These are phyloP conservation scores for Pachymerium ferrugineum DNA, from an alignment of 2,888 invertebrate species.

Conservation along the genomic window DNA sequence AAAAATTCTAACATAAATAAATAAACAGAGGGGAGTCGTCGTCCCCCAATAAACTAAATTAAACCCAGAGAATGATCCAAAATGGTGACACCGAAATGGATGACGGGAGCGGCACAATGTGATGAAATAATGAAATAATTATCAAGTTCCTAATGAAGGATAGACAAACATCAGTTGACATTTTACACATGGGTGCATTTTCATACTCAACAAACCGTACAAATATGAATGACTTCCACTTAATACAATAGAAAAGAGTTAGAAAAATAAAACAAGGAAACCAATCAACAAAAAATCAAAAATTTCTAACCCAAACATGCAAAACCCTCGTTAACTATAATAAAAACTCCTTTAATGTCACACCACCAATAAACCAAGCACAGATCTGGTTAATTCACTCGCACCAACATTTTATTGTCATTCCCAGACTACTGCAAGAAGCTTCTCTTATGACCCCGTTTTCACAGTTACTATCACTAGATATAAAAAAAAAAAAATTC, in stretches of 20 bases:
- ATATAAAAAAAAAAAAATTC: not conserved
- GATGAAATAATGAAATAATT: not conserved
- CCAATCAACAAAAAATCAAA: not conserved
- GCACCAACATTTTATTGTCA: not conserved
- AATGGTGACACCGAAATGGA: not conserved
- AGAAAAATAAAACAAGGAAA: not conserved
- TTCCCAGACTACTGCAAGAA: too few relatives aligned
- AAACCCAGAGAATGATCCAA: not conserved
- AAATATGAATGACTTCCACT: too few relatives aligned
- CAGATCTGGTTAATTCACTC: not conserved
- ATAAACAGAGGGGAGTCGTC: too few relatives aligned
- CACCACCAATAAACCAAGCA: not conserved
- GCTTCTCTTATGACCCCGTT: too few relatives aligned
- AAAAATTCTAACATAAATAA: too few relatives aligned
- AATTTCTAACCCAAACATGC: not conserved
- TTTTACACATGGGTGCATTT: not conserved
- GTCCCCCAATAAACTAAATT: too few relatives aligned
- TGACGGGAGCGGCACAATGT: not conserved
- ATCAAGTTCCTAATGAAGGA: not conserved
- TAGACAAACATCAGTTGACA: not conserved
- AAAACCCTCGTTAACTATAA: not conserved
- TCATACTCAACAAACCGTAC: too few relatives aligned
- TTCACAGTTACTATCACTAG: not conserved
- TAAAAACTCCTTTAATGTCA: not conserved
- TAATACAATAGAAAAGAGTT: too few relatives aligned